Base-by-base conservation (phyloP, 2,113 vertebrate genomes). In the Artemisiospiza belli region DNA sequence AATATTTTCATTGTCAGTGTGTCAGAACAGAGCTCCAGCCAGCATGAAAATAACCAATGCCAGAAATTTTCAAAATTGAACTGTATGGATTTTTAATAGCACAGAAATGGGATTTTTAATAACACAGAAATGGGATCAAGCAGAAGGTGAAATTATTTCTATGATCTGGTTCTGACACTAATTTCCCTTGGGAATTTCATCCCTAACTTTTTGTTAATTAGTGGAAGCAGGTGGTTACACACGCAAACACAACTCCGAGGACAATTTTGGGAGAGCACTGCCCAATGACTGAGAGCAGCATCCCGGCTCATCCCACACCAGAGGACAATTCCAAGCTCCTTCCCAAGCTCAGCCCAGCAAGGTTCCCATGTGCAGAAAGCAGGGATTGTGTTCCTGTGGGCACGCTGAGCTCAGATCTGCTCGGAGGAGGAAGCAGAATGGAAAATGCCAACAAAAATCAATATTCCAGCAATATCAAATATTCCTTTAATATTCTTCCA, bases 331-430 rank as follows among this genome's bases (percentile, higher is more conserved):
- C 41, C 41, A 41, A 41, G 41, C 41, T 10, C 49, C 13, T n/a
- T 41, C 55, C 46, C 33, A 12, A 54, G 3, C 20, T 83, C 59
- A 25, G 59, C 35, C 6, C 3, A 16, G 35, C 17, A 3, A 49
- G 5, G 31, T 28, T 83, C 37, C 78, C 44, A 35, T 0, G 39
- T 4, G 27, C 41, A 75, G 47, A 55, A 81, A 16, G 2, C 55
- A 69, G 5, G 47, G 43, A 9, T 5, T 41, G 52, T 7, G 11
- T 1, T 43, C 27, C 17, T 2, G 4, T 0, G 2, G 7, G 5
- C 4, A 46, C 6, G 13, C n/a, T 8, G 15, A 20, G 67, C 46
- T 55, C 35, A 61, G 49, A 35, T 59, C 35, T 55, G 44, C 41
- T 6, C 12, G 15, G 5, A 74, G 39, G 20, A 47, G 39, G 39